phyloP scores from a whole-genome alignment of 2,113 vertebrate species.

The Grammomys dolichurus region DNA sequence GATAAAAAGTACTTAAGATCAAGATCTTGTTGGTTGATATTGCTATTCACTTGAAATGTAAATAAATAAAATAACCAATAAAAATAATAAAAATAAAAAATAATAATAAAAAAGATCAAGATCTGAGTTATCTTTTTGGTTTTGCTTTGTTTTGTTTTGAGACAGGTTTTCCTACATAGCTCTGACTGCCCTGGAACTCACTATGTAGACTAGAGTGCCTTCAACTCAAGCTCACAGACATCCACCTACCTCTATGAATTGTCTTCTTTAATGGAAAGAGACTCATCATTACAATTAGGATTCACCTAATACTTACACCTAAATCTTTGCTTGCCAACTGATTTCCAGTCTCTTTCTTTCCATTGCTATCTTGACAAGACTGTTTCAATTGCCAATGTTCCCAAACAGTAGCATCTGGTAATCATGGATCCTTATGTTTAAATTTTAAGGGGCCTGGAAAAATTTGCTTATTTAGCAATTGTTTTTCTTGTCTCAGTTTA shows the following conservation, averaged over 20 bases:
- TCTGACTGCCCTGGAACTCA: not conserved
- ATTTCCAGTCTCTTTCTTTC: constrained; percentile 41
- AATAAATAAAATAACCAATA: too few species aligned
- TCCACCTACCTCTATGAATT: not conserved
- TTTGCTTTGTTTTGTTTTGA: not conserved
- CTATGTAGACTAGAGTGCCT: too few species aligned
- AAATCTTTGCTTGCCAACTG: not conserved
- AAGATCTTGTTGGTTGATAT: not conserved
- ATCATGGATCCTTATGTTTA: not conserved
- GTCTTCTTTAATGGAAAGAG: not conserved
- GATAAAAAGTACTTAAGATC: constrained; percentile 33
- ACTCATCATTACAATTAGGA: constrained; percentile 40
- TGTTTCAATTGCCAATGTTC: constrained; percentile 19
- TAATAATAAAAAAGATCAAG: not conserved
- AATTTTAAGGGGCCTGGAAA: constrained; percentile 46
- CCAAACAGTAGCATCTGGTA: not conserved
- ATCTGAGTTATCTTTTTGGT: not conserved
- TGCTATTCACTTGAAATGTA: too few species aligned
- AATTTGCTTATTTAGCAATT: constrained; percentile 24
- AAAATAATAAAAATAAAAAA: too few species aligned
- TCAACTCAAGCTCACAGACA: not conserved
- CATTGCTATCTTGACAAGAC: not conserved
- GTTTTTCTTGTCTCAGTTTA: constrained; percentile 48
- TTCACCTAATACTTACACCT: constrained; percentile 29
- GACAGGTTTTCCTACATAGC: not conserved